phyloP scores from a whole-genome alignment of 2,113 vertebrate genomes.

The Terrapene triunguis region DNA sequence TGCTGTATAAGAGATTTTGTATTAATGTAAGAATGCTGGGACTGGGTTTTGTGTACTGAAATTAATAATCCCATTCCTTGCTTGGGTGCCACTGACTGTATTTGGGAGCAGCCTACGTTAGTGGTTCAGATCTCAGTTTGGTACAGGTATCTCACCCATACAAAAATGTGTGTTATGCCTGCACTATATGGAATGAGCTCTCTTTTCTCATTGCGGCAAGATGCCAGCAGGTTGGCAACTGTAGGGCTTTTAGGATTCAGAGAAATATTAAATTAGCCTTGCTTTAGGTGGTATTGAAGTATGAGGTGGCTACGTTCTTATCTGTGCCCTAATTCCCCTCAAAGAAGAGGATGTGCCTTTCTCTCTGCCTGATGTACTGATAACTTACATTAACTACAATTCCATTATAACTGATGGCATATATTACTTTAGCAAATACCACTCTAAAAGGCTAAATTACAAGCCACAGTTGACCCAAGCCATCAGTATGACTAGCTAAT shows the following conservation, averaged over 20 bases:
- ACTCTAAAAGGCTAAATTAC: neutral
- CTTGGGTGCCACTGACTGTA: neutral
- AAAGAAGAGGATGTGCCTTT: conserved; percentile 47
- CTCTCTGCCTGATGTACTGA: conserved; percentile 20
- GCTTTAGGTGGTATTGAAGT: neutral
- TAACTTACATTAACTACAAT: neutral
- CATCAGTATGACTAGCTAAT: neutral
- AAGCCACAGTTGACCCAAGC: neutral
- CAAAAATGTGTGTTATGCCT: conserved; percentile 1
- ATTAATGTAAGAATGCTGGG: conserved; percentile 62
- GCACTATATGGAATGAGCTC: neutral
- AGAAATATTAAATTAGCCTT: conserved; percentile 22
- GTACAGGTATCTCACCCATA: conserved; percentile 43
- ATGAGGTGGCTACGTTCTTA: neutral
- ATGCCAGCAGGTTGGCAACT: conserved; percentile 5
- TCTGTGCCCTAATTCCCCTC: neutral
- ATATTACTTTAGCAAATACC: conserved; percentile 8
- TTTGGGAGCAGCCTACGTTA: conserved; percentile 27
- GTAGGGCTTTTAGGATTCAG: conserved; percentile 9
- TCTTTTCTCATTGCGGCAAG: neutral
- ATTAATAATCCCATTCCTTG: conserved; percentile 61
- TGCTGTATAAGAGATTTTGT: conserved; percentile 61
- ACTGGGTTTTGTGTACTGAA: conserved; percentile 66
- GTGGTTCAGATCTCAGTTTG: conserved; percentile 49
- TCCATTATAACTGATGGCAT: neutral